phyloP scores from a whole-genome alignment of 2,113 vertebrate species.

The Sceloporus tristichus region DNA sequence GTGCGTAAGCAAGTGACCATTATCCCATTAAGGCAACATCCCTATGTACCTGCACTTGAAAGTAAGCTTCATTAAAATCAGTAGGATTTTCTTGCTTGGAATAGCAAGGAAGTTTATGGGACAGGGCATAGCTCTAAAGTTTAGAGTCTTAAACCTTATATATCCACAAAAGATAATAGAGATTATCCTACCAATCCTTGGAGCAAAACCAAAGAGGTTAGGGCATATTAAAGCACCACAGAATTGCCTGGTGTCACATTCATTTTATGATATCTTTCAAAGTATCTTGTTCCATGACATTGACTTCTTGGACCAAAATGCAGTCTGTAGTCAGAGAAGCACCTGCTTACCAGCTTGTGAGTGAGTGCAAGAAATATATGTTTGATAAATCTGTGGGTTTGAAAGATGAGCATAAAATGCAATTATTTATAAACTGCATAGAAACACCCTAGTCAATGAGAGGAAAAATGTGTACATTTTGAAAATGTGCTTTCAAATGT shows the following conservation, averaged over 20 bases:
- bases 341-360: no score
- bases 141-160: background rate
- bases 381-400: no score
- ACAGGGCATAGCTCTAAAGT: background rate
- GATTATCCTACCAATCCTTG: background rate
- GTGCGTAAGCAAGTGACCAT: background rate
- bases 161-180: background rate
- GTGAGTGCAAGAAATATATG: no score
- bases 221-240: background rate
- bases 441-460: background rate
- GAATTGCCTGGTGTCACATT: background rate
- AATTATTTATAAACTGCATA: background rate
- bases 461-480: background rate
- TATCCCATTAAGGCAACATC: constrained; percentile 10
- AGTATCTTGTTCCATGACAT: background rate
- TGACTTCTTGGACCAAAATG: no score
- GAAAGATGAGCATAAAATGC: no score
- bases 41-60: background rate
- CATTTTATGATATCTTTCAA: background rate
- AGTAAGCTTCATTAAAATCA: constrained; percentile 5
- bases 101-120: background rate
- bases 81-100: background rate
- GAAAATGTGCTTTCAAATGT: no score
- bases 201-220: background rate
- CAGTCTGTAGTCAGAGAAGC: no score